These are phyloP conservation scores for Sweltsa coloradensis DNA, from an alignment of 1,140 invertebrate species.

Conservation along the genomic window DNA sequence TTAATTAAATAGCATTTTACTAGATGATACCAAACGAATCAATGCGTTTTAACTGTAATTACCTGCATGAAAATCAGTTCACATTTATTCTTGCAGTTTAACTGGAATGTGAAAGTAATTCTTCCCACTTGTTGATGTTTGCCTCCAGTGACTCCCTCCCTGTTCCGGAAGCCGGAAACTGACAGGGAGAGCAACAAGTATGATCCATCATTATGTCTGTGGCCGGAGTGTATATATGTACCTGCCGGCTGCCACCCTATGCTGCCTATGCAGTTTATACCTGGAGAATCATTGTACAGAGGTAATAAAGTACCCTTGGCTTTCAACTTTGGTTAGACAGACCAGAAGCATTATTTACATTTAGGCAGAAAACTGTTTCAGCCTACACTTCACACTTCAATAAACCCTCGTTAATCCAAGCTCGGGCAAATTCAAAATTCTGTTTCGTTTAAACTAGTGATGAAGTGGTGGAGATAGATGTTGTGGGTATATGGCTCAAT, in stretches of 20 bases:
- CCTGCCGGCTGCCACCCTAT: conserved; percentile 32
- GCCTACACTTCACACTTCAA: no score
- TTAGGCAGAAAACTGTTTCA: no score
- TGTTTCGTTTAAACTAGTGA: no score
- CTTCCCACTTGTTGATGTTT: conserved; percentile 30
- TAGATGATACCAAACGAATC: background rate
- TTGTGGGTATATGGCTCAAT: no score
- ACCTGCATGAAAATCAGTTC: conserved; percentile 41
- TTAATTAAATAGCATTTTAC: background rate
- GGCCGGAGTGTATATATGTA: conserved; percentile 32
- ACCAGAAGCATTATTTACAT: no score
- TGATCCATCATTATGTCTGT: conserved; percentile 31
- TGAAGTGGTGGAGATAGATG: no score
- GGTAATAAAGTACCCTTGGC: no score
- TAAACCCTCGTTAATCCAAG: no score
- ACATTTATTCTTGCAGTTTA: conserved; percentile 35
- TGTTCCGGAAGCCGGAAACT: conserved; percentile 34
- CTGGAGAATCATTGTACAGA: conserved; percentile 13
- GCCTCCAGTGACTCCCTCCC: conserved; percentile 28
- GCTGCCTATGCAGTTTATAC: conserved; percentile 25
- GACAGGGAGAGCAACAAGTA: conserved; percentile 36
- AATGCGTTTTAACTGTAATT: conserved; percentile 7
- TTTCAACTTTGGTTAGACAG: no score
- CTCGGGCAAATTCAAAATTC: no score
- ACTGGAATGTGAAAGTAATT: conserved; percentile 37